Evolutionary conservation across 1,140 invertebrate species (phyloP).

Genomic region (Ostrea denselamellosa): DNA sequence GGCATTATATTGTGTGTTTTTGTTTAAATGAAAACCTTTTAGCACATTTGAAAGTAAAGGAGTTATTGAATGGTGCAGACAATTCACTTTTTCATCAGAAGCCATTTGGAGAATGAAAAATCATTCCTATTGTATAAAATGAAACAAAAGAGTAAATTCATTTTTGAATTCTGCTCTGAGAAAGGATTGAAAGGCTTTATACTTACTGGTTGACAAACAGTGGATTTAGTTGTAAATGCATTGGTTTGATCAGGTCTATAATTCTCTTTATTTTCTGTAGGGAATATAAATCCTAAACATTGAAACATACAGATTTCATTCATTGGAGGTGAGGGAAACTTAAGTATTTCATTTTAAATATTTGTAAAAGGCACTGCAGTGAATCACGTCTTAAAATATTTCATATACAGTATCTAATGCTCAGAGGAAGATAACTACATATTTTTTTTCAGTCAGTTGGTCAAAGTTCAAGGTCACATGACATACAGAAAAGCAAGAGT

Average conservation of each 20-base stretch:
- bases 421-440: too few relatives aligned
- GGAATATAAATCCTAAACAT: background rate
- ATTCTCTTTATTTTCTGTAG: background rate
- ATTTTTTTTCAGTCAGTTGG: too few relatives aligned
- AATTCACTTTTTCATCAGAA: background rate
- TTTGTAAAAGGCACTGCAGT: too few relatives aligned
- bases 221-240: background rate
- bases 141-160: background rate
- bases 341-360: too few relatives aligned
- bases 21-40: constrained; percentile 5
- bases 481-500: too few relatives aligned
- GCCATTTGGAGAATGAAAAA: background rate
- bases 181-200: background rate
- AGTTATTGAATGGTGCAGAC: background rate
- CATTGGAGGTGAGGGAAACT: too few relatives aligned
- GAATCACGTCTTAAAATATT: too few relatives aligned
- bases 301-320: too few relatives aligned
- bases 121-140: background rate
- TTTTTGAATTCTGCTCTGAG: background rate
- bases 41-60: constrained; percentile 2
- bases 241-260: background rate
- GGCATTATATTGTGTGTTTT: background rate
- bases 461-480: too few relatives aligned
- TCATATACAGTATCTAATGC: too few relatives aligned
- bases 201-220: background rate